These are phyloP conservation scores for Verasper variegatus DNA, from an alignment of 2,113 vertebrate species.

Conservation along the genomic window DNA sequence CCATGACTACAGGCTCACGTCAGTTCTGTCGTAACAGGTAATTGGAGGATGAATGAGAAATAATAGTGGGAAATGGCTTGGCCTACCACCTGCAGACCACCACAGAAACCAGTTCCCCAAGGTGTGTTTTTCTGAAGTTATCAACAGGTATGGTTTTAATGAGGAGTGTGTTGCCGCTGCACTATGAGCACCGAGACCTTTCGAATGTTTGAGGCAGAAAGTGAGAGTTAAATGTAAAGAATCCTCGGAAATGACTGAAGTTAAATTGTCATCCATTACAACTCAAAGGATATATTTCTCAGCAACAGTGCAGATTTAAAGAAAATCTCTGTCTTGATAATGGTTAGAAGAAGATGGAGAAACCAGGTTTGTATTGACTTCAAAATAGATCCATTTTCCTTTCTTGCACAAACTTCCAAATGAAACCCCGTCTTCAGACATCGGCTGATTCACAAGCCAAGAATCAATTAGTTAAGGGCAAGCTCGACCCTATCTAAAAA, in stretches of 20 bases:
- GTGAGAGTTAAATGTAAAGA: conserved; percentile 1
- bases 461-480: conserved; percentile 39
- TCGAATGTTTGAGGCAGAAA: conserved; percentile 14
- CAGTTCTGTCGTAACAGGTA: conserved; percentile 1
- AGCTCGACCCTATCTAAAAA: conserved; percentile 44
- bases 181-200: conserved; percentile 6
- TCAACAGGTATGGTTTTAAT: conserved; percentile 52
- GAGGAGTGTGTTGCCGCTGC: background rate
- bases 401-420: conserved; percentile 24
- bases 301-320: background rate
- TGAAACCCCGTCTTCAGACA: conserved; percentile 34
- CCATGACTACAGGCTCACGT: background rate
- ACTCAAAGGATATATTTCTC: background rate
- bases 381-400: conserved; percentile 3
- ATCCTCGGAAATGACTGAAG: background rate
- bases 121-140: conserved; percentile 28
- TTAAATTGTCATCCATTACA: background rate
- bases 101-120: conserved; percentile 10
- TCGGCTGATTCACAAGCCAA: conserved; percentile 47
- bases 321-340: background rate
- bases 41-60: conserved; percentile 19
- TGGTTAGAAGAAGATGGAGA: background rate
- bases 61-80: background rate
- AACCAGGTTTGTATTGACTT: background rate
- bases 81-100: conserved; percentile 15